Evolutionary conservation across 2,888 invertebrate genomes (phyloP).

Genomic region (Autographa pulchrina): DNA sequence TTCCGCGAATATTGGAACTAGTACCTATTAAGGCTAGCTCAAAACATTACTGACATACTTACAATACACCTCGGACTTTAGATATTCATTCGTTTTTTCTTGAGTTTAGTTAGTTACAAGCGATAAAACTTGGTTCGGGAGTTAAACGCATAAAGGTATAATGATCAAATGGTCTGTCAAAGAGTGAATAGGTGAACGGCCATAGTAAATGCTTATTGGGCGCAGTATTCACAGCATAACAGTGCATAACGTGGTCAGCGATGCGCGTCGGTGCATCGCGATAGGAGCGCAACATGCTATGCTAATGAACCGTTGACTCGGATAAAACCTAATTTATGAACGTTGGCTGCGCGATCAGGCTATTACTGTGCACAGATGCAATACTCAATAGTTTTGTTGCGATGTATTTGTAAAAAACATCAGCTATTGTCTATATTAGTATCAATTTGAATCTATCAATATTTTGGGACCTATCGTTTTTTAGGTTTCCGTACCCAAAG

Average conservation of each 20-base stretch:
- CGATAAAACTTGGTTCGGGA: neutral
- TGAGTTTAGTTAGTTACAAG: neutral
- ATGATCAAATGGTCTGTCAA: conserved; percentile 39
- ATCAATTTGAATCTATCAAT: too few species aligned
- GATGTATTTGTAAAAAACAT: neutral
- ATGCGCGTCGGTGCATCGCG: conserved; percentile 68
- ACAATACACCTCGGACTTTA: neutral
- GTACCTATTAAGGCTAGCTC: neutral
- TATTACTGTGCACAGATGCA: conserved; percentile 47
- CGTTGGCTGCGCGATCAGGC: conserved; percentile 60
- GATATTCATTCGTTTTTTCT: neutral
- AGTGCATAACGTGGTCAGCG: conserved; percentile 61
- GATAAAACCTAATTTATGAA: conserved; percentile 82
- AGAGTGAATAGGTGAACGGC: conserved; percentile 40
- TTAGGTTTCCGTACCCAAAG: too few species aligned
- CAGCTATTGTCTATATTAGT: neutral
- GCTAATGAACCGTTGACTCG: conserved; percentile 81
- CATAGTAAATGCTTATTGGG: conserved; percentile 37
- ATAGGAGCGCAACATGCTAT: conserved; percentile 76
- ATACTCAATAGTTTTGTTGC: conserved; percentile 14
- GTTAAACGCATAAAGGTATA: neutral
- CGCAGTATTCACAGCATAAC: conserved; percentile 39
- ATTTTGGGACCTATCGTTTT: too few species aligned
- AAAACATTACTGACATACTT: neutral
- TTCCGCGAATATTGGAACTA: neutral